Evolutionary conservation across 2,888 invertebrate species (phyloP).

Genomic region (Coleophora deauratella): DNA sequence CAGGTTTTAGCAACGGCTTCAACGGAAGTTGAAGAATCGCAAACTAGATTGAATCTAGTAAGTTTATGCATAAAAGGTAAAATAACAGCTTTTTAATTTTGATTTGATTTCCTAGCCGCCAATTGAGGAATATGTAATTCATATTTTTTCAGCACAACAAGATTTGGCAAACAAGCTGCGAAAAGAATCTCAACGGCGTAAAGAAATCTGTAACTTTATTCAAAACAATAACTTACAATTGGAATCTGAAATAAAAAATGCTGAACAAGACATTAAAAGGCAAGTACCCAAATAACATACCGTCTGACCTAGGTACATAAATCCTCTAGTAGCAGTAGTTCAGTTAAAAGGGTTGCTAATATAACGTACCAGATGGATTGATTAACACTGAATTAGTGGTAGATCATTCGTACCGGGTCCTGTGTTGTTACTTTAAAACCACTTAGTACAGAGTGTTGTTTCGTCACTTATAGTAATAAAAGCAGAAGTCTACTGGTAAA

Average conservation of each 20-base stretch:
- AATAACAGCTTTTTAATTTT: no score
- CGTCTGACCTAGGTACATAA: neutral
- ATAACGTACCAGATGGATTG: no score
- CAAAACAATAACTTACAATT: slow-evolving; percentile 42
- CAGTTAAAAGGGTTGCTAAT: no score
- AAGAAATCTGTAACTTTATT: slow-evolving; percentile 36
- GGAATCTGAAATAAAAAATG: slow-evolving; percentile 46
- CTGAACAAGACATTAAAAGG: slow-evolving; percentile 46
- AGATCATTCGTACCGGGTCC: no score
- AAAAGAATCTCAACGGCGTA: slow-evolving; percentile 36
- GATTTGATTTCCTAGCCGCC: no score
- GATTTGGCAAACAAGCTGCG: slow-evolving; percentile 41
- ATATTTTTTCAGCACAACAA: slow-evolving; percentile 36
- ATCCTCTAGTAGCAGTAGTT: no score
- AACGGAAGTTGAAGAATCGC: slow-evolving; percentile 43
- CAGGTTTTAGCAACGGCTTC: slow-evolving; percentile 41
- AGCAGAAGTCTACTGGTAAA: no score
- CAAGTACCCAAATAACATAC: slow-evolving; percentile 15
- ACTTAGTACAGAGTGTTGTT: no score
- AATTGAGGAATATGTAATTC: no score
- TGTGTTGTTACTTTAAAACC: no score
- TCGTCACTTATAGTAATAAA: no score
- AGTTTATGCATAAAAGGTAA: slow-evolving; percentile 55
- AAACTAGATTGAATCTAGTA: slow-evolving; percentile 41
- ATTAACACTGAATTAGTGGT: no score